phyloP scores from a whole-genome alignment of 2,113 vertebrate species.

The Ptilonorhynchus violaceus region DNA sequence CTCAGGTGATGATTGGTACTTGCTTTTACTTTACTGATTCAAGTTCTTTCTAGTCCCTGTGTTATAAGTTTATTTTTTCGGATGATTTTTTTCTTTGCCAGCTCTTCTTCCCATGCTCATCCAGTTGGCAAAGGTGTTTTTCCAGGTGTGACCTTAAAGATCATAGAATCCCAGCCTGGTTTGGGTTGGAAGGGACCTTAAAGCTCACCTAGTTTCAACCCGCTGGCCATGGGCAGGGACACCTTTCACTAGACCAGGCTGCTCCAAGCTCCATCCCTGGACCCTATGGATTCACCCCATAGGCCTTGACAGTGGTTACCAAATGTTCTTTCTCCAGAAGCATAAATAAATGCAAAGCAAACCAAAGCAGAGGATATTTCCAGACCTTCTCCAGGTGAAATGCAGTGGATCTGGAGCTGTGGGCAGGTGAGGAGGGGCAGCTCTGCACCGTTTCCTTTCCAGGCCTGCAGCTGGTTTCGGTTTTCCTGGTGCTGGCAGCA shows the following conservation, averaged over 20 bases:
- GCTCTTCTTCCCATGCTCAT: neutral
- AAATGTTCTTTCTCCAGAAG: neutral
- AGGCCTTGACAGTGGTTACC: neutral
- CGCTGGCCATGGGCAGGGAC: neutral
- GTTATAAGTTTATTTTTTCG: neutral
- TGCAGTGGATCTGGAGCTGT: neutral
- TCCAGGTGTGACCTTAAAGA: neutral
- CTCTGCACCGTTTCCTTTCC: neutral
- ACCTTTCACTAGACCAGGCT: neutral
- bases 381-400: neutral
- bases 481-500: conserved; percentile 25
- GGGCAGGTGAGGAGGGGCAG: conserved; percentile 5
- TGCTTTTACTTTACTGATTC: neutral
- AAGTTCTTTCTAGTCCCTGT: neutral
- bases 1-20: neutral
- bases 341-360: neutral
- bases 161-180: neutral
- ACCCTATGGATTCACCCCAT: fast-evolving
- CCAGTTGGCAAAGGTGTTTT: neutral
- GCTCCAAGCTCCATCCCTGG: neutral
- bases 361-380: neutral
- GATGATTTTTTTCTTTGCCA: neutral
- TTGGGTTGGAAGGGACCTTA: neutral
- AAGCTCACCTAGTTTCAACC: neutral
- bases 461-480: conserved; percentile 48